phyloP scores from a whole-genome alignment of 2,888 invertebrate genomes.

The Clistopyga incitator region DNA sequence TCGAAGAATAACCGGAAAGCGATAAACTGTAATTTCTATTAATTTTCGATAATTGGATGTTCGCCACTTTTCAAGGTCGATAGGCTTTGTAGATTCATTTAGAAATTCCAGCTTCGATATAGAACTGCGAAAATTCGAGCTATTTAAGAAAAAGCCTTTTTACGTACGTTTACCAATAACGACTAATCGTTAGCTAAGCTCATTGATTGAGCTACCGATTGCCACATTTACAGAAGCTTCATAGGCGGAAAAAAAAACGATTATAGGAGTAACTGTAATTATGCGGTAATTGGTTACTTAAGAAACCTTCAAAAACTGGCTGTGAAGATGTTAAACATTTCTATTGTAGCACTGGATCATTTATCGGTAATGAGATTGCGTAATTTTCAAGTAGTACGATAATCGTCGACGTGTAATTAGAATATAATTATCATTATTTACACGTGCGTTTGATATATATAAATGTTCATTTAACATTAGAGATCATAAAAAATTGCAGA shows the following conservation, averaged over 20 bases:
- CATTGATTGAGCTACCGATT: neutral
- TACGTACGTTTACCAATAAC: conserved; percentile 12
- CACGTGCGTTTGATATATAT: neutral
- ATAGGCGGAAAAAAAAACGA: neutral
- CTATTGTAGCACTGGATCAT: conserved; percentile 45
- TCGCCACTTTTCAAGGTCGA: neutral
- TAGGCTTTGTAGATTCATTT: neutral
- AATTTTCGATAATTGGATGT: too few relatives aligned
- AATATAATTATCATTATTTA: neutral
- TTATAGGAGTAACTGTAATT: conserved; percentile 5
- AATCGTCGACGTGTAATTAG: neutral
- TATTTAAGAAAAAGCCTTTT: conserved; percentile 19
- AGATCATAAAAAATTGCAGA: conserved; percentile 35
- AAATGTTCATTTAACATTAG: neutral
- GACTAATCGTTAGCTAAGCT: neutral
- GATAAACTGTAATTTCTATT: neutral
- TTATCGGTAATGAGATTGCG: conserved; percentile 35
- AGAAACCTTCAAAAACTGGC: conserved; percentile 63
- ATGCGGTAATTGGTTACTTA: conserved; percentile 49
- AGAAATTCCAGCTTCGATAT: conserved; percentile 11
- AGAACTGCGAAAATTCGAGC: neutral
- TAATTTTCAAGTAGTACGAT: conserved; percentile 41
- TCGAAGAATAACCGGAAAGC: too few relatives aligned
- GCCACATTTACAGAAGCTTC: conserved; percentile 38
- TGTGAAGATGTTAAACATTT: conserved; percentile 66